phyloP scores from a whole-genome alignment of 2,113 vertebrate genomes.

The Chascanopsetta lugubris region DNA sequence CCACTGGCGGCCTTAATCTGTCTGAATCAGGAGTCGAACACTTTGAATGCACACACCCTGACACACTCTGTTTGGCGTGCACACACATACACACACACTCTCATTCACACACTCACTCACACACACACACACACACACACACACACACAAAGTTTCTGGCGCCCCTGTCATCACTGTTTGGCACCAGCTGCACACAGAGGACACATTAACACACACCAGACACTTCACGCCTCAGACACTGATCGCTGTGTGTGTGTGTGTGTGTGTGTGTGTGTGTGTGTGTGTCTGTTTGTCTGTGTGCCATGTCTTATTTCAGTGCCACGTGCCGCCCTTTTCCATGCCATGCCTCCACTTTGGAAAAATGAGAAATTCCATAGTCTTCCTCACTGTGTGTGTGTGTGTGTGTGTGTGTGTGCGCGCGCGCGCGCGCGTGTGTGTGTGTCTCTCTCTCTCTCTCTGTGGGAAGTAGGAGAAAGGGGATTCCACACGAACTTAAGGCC shows the following conservation, averaged over 20 bases:
- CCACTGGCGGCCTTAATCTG: conserved; percentile 47
- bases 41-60: conserved; percentile 46
- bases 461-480: conserved; percentile 69
- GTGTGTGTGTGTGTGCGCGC: background rate
- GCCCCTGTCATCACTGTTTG: conserved; percentile 66
- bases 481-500: conserved; percentile 51
- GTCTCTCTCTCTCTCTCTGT: conserved; percentile 46
- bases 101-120: conserved; percentile 9
- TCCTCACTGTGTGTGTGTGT: conserved; percentile 7
- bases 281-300: conserved; percentile 31
- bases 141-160: conserved; percentile 49
- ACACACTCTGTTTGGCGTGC: conserved; percentile 28
- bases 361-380: conserved; percentile 54
- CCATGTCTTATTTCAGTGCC: conserved; percentile 46
- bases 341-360: conserved; percentile 67
- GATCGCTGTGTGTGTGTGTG: conserved; percentile 18
- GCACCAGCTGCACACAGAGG: conserved; percentile 56
- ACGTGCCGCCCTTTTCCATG: conserved; percentile 65
- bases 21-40: conserved; percentile 43
- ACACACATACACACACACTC: conserved; percentile 2
- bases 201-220: conserved; percentile 67
- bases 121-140: conserved; percentile 4
- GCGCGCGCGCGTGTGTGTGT: too few relatives aligned
- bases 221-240: conserved; percentile 58
- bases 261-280: conserved; percentile 19